Base-by-base conservation (phyloP, 2,113 vertebrate species). In the Corvus cornix region DNA sequence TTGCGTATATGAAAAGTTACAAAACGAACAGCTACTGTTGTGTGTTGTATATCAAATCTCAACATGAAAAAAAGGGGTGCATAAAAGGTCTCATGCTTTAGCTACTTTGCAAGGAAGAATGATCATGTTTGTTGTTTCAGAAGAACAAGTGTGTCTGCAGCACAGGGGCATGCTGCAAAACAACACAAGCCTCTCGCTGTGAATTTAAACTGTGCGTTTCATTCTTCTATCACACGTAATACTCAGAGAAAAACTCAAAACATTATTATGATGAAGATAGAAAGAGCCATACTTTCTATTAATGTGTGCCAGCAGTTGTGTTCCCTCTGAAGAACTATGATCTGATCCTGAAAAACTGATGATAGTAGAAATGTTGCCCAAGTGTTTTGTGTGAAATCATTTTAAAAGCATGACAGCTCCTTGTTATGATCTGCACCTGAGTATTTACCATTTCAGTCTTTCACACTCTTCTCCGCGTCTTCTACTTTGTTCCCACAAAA, bases 181-280 rank as follows among this genome's bases (percentile, higher is more conserved):
- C 39, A 86, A 5, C 41, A 64, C 0, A 0, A 69, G 11, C 17
- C 46, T 64, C 41, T 73, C 37, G 10, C 0, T 53, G 16, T 46
- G 31, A 87, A 83, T 49, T 55, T 35, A 66, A 80, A 69, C 24
- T 2, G 9, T 22, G 26, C 5, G 60, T n/a, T 79, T 56, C 2
- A 22, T 68, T 89, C 49, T 69, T 84, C 53, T n/a, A 28, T 15
- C 11, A 19, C 12, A 13, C 1, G 1, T 16, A 80, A 77, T 3
- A 88, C 14, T 13, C 30, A 4, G 5, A 43, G 6, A 22, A 87
- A 88, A 92, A 26, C 5, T 37, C 37, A 28, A 77, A 84, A 52
- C 2, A 8, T 11, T 7, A n/a, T 59, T 35, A 22, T 30, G 26
- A 73, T 16, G 7, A 60, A 41, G 24, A n/a, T 0, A 49, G 28